Conservation (phyloP, 2,888 invertebrate species). For the Hermaeophaga mercurialis region DNA sequence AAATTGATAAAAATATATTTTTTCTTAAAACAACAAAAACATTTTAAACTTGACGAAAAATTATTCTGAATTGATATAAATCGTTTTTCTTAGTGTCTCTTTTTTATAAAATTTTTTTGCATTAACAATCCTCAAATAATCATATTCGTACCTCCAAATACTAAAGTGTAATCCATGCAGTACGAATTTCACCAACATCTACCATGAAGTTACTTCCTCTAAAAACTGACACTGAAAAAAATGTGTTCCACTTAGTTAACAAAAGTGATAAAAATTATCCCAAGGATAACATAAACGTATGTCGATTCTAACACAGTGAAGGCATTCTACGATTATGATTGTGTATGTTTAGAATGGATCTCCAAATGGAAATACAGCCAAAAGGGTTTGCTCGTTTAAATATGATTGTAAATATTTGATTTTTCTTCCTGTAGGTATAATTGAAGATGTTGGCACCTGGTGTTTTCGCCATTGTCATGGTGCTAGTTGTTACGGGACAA, state of each 20-base stretch:
- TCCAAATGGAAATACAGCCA: conserved; percentile 1
- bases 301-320: neutral
- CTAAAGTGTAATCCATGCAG: too few species aligned
- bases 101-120: too few species aligned
- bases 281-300: neutral
- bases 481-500: conserved; percentile 52
- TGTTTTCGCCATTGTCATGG: conserved; percentile 49
- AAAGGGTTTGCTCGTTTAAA: conserved; percentile 24
- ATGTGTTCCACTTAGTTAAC: neutral
- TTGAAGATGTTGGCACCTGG: conserved; percentile 47
- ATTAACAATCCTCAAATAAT: too few species aligned
- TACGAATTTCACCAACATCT: conserved; percentile 2
- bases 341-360: conserved; percentile 25
- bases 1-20: too few species aligned
- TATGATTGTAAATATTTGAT: conserved; percentile 30
- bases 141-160: too few species aligned
- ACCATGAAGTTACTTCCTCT: neutral
- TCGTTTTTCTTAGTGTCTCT: too few species aligned
- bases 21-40: too few species aligned
- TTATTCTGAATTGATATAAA: too few species aligned
- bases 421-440: conserved; percentile 48
- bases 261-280: neutral
- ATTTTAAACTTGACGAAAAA: too few species aligned
- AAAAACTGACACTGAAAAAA: neutral
- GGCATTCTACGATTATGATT: neutral